Base-by-base conservation (phyloP, 2,888 invertebrate genomes). In the Limnephilus lunatus region DNA sequence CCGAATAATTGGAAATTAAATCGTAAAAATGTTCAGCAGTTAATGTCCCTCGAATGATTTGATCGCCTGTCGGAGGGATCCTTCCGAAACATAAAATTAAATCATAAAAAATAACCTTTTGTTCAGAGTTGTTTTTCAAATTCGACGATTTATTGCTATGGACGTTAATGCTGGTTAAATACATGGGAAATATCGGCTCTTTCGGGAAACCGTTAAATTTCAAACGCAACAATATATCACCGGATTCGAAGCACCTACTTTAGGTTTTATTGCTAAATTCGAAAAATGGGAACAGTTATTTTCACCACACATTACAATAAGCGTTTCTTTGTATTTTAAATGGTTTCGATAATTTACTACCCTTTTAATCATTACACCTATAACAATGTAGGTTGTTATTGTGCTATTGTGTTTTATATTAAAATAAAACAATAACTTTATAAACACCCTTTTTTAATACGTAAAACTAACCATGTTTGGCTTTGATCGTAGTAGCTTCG, bases 101-200 rank as follows among this genome's bases (percentile, higher is more conserved):
- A 89, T 80, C 88, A 39, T 31, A n/a, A 81, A 89, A 89, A 80
- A 89, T 68, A 89, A 81, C 30, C 81, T 80, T 30, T 80, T n/a
- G 31, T n/a, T 80, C 19, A n/a, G 81, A 39, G 88, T 81, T 89
- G 32, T 89, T 89, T 89, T 89, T 81, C 88, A 81, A 89, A 89
- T 89, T 89, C 81, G 31, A 89, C 88, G 88, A 89, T 89, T 89
- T 89, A 89, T 89, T 89, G 88, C 80, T 32, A 35, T 15, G 80
- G 80, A 89, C 88, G 80, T 89, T 81, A 89, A 89, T 89, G 88
- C 35, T 81, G 25, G 81, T 35, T 35, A 89, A 80, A 89, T 89
- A 80, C 68, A 89, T 30, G 31, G 32, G 32, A n/a, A 89, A 81
- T 32, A 89, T 80, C 80, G 88, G 80, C 25, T 32, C 39, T 25